phyloP scores from a whole-genome alignment of 1,140 invertebrate genomes.

The Bombus vancouverensis region DNA sequence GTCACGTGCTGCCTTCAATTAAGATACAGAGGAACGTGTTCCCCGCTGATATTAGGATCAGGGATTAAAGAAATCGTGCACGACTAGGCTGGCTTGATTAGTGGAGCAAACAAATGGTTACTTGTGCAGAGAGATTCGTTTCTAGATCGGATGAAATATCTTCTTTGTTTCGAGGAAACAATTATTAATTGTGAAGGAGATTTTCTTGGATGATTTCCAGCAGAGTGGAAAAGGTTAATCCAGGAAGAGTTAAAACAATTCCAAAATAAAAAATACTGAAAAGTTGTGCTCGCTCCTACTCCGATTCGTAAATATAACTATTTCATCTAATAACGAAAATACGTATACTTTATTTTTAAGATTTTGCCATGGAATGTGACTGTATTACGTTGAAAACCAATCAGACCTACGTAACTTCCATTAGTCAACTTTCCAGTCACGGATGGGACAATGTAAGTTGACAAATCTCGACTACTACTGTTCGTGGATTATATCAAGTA shows the following conservation, averaged over 20 bases:
- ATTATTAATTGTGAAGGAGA: background rate
- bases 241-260: too few relatives aligned
- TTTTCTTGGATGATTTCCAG: background rate
- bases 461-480: too few relatives aligned
- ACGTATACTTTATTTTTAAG: too few relatives aligned
- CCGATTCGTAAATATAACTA: too few relatives aligned
- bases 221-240: too few relatives aligned
- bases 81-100: background rate
- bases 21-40: background rate
- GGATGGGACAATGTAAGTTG: background rate
- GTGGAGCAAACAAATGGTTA: background rate
- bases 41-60: background rate
- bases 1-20: conserved; percentile 22
- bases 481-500: background rate
- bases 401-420: too few relatives aligned
- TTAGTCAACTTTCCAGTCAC: background rate
- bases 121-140: background rate
- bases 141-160: background rate
- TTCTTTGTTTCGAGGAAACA: too few relatives aligned
- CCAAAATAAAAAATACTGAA: too few relatives aligned
- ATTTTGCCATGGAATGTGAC: too few relatives aligned
- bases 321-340: too few relatives aligned
- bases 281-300: too few relatives aligned
- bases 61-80: conserved; percentile 16
- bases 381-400: too few relatives aligned